These are phyloP conservation scores for Chaetodon trifasciatus DNA, from an alignment of 2,797 vertebrate species.

Conservation along the genomic window DNA sequence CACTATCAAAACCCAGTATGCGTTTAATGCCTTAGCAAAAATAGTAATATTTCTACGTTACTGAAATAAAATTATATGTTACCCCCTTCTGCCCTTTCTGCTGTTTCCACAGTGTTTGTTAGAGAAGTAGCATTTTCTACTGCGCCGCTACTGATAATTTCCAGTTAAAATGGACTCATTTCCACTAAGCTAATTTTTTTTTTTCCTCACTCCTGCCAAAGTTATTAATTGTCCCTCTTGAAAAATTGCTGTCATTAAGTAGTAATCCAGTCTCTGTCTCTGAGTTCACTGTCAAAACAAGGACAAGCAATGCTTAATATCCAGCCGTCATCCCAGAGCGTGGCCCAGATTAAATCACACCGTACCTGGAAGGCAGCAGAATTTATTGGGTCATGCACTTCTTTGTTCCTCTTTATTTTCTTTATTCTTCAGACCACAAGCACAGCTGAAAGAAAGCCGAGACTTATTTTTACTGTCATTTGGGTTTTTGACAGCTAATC, in stretches of 20 bases:
- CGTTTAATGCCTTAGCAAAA: conserved; percentile 61
- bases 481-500: conserved; percentile 10
- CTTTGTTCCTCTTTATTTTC: background rate
- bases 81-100: conserved; percentile 47
- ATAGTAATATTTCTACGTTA: conserved; percentile 60
- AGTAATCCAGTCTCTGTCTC: conserved; percentile 27
- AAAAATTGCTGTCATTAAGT: conserved; percentile 54
- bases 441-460: background rate
- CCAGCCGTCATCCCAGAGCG: background rate
- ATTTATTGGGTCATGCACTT: background rate
- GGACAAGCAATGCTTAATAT: conserved; percentile 8
- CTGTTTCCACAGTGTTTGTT: conserved; percentile 45
- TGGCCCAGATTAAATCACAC: conserved; percentile 24
- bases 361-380: background rate
- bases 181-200: conserved; percentile 55
- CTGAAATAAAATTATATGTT: conserved; percentile 60
- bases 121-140: conserved; percentile 25
- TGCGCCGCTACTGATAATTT: conserved; percentile 46
- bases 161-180: conserved; percentile 53
- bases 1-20: conserved; percentile 69
- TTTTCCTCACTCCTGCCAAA: conserved; percentile 39
- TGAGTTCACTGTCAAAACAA: conserved; percentile 38
- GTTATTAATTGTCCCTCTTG: conserved; percentile 48
- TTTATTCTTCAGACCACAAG: background rate
- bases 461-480: background rate